Base-by-base conservation (phyloP, 2,888 invertebrate genomes). In the Heliconius ethilla region DNA sequence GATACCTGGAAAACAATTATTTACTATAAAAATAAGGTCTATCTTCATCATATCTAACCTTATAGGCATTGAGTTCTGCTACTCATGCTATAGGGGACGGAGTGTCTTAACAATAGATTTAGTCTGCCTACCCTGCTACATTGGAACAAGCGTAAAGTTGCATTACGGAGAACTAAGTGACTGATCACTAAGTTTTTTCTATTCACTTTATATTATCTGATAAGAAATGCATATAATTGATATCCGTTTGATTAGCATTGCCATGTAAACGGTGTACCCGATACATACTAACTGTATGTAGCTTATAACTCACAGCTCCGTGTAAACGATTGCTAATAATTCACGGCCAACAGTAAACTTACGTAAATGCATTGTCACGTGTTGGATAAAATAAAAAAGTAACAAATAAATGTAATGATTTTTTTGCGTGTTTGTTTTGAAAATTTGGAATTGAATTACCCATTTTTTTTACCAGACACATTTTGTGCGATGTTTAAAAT, bases 1-100 rank as follows among this genome's bases (percentile, higher is more conserved):
- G 99, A 94, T 99, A 99, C 95, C 96, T 96, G 92, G 83, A 88
- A 82, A 27, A 75, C 62, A 40, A 67, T 15, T 29, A 33, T 40
- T 27, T 25, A 18, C 33, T 62, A 73, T 73, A 33, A 37, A 37
- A 25, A 73, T 37, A 25, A 62, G 5, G 22, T 25, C 3, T n/a
- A 11, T 62, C 18, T 15, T 18, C 6, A 51, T 18, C 27, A 62
- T 25, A 62, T 10, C n/a, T 62, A 62, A 62, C 6, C 6, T 51
- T 51, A 6, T 51, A 51, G 45, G 45, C 18, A 0, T 18, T 18
- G 18, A 51, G 18, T 45, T 18, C 15, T 45, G 2, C 18, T 18
- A 18, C 45, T 51, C 18, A 51, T 33, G 33, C 33, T 9, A 6
- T 33, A 18, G 45, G 45, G 15, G 5, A 45, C 45, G 13, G 13